phyloP scores from a whole-genome alignment of 2,888 invertebrate genomes.

The Lysandra bellargus region DNA sequence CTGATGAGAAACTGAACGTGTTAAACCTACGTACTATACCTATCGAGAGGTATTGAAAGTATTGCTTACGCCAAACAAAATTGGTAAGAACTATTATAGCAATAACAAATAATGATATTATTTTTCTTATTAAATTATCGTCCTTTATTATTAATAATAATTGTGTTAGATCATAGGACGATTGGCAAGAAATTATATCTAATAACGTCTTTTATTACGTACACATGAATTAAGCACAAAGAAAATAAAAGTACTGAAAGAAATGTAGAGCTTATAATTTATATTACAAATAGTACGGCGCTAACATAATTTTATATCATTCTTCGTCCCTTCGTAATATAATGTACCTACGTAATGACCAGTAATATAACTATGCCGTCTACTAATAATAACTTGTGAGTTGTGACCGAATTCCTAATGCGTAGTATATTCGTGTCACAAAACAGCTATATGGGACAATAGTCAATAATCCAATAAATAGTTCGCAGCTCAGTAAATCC shows the following conservation, averaged over 20 bases:
- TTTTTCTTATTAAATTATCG: too few relatives aligned
- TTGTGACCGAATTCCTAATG: not conserved
- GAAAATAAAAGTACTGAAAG: not conserved
- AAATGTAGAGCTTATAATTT: too few relatives aligned
- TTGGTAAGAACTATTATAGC: too few relatives aligned
- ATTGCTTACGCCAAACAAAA: too few relatives aligned
- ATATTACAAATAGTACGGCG: not conserved
- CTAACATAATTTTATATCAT: not conserved
- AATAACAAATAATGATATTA: too few relatives aligned
- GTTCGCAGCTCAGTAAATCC: not conserved
- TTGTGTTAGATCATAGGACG: not conserved
- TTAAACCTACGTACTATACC: too few relatives aligned
- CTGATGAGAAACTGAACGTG: too few relatives aligned
- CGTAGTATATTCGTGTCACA: not conserved
- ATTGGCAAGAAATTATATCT: not conserved
- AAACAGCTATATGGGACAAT: not conserved
- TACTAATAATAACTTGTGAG: not conserved
- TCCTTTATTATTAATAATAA: too few relatives aligned
- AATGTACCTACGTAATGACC: not conserved
- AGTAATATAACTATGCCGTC: not conserved
- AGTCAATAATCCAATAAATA: constrained; percentile 26
- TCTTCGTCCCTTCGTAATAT: not conserved
- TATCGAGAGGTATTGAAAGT: too few relatives aligned
- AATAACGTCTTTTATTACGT: not conserved
- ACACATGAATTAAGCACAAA: not conserved